phyloP scores from a whole-genome alignment of 1,140 invertebrate genomes.

The Holcopasites calliopsidis region DNA sequence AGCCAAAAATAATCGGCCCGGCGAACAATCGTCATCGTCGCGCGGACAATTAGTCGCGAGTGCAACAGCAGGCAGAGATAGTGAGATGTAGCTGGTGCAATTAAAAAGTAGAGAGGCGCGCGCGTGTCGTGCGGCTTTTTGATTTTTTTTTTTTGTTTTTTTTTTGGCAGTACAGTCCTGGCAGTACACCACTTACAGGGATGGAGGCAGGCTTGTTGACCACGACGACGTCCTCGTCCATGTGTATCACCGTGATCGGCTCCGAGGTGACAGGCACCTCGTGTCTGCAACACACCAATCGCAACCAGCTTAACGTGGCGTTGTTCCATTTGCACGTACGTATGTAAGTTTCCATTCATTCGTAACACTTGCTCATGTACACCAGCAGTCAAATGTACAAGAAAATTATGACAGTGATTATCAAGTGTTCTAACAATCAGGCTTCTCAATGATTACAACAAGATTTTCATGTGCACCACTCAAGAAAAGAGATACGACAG shows the following conservation, averaged over 20 bases:
- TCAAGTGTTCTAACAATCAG: too few species aligned
- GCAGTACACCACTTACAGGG: slow-evolving; percentile 92
- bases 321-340: slow-evolving; percentile 66
- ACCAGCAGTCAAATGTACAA: too few species aligned
- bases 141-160: background rate
- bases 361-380: slow-evolving; percentile 21
- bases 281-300: slow-evolving; percentile 90
- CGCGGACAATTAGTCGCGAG: slow-evolving; percentile 2
- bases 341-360: slow-evolving; percentile 34
- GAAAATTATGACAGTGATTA: too few species aligned
- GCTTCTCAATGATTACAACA: too few species aligned
- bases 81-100: background rate
- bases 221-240: slow-evolving; percentile 98
- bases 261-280: slow-evolving; percentile 97
- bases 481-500: background rate
- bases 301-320: slow-evolving; percentile 80
- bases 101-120: background rate
- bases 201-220: slow-evolving; percentile 99
- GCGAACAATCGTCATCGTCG: slow-evolving; percentile 16
- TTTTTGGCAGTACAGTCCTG: slow-evolving; percentile 85
- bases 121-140: too few species aligned
- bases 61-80: background rate
- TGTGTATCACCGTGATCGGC: slow-evolving; percentile 96
- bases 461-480: too few species aligned
- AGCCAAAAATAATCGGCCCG: background rate